A percentile compares a stretch with the other conserved stretches of the same genome.
These are phyloP conservation scores for Keiferia lycopersicella DNA, from an alignment of 2,888 invertebrate genomes.

Conservation along the genomic window DNA sequence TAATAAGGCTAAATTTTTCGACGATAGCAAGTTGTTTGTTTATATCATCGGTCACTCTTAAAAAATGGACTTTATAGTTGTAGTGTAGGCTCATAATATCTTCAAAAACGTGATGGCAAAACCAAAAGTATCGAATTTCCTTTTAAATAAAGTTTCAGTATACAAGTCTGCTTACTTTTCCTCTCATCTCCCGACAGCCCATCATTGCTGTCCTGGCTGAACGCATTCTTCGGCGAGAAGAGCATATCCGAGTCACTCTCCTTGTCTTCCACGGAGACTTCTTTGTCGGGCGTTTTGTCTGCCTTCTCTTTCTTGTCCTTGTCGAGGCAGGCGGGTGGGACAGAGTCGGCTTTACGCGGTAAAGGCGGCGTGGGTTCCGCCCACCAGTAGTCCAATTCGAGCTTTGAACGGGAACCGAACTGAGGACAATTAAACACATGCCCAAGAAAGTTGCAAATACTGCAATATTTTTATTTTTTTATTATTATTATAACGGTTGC, in stretches of 20 bases:
- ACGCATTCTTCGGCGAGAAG: slow-evolving; percentile 67
- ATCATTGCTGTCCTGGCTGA: slow-evolving; percentile 73
- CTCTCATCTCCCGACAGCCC: slow-evolving; percentile 73
- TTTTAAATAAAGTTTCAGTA: too few species aligned
- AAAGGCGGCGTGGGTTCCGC: slow-evolving; percentile 76
- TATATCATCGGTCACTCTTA: too few species aligned
- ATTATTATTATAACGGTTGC: too few species aligned
- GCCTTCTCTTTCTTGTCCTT: slow-evolving; percentile 44
- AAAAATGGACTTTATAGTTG: too few species aligned
- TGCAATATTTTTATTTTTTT: too few species aligned
- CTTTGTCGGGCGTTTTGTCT: slow-evolving; percentile 55
- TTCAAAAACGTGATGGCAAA: too few species aligned
- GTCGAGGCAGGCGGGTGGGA: slow-evolving; percentile 32
- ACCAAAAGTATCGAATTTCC: too few species aligned
- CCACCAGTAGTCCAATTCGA: slow-evolving; percentile 92
- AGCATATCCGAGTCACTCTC: slow-evolving; percentile 61
- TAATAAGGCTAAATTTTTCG: too few species aligned
- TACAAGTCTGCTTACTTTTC: slow-evolving; percentile 51
- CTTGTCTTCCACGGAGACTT: slow-evolving; percentile 58
- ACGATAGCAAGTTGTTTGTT: too few species aligned
- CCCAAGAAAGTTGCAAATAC: too few species aligned
- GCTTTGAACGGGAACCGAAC: slow-evolving; percentile 88
- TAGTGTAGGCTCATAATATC: too few species aligned
- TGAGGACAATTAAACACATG: slow-evolving; percentile 57
- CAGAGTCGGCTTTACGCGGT: slow-evolving; percentile 39